These are phyloP conservation scores for Mythimna loreyi DNA, from an alignment of 2,888 invertebrate genomes.

Conservation along the genomic window DNA sequence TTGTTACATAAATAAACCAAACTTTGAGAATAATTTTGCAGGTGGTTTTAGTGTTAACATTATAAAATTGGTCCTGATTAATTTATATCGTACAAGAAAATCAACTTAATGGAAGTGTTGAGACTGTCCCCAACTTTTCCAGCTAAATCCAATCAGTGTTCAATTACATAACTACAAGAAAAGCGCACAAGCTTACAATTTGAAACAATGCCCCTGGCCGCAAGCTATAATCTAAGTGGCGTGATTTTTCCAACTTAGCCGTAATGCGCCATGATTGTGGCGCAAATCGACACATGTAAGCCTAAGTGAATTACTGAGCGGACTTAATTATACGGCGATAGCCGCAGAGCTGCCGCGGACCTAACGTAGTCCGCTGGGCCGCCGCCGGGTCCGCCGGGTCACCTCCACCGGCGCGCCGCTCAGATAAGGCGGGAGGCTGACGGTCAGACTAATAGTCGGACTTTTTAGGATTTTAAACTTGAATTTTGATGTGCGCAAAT, in stretches of 20 bases:
- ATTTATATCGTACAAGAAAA: background rate
- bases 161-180: constrained; percentile 20
- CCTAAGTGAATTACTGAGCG: constrained; percentile 61
- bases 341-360: constrained; percentile 21
- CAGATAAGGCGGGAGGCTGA: constrained; percentile 6
- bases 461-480: constrained; percentile 6
- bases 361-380: constrained; percentile 42
- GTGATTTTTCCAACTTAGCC: constrained; percentile 54
- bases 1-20: background rate
- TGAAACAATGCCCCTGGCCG: constrained; percentile 26
- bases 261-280: constrained; percentile 56
- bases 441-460: constrained; percentile 8
- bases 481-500: constrained; percentile 22
- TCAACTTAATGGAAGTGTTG: background rate
- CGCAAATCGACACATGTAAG: constrained; percentile 58
- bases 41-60: background rate
- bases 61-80: too few species aligned
- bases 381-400: constrained; percentile 38
- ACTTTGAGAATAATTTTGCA: background rate
- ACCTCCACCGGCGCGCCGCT: constrained; percentile 37
- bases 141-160: constrained; percentile 21
- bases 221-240: constrained; percentile 55
- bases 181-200: constrained; percentile 42
- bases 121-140: background rate
- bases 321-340: constrained; percentile 53